Base-by-base conservation (phyloP, 1,140 invertebrate species). In the Drosophila pseudoananassae region DNA sequence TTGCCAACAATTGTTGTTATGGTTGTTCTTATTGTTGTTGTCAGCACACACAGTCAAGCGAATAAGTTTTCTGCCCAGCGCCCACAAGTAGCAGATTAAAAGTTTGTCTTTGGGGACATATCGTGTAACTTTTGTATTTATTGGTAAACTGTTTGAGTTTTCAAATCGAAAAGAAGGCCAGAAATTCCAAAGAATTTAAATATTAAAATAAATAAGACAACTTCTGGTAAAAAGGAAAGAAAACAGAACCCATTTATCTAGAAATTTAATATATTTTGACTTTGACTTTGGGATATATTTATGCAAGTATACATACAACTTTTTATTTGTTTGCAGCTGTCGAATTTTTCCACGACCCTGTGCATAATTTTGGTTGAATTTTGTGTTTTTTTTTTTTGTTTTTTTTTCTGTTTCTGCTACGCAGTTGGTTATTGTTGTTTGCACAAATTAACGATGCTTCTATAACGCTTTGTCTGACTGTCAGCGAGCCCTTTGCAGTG, bases 381-480 rank as follows among this genome's bases (percentile, higher is more conserved):
- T 50, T 47, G 9, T 43, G 45, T 14, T 12, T n/a, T 15, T 20
- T 36, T 40, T 49, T 50, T 52, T 10, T 12, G 23, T n/a, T 14
- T 8, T 10, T 15, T 14, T 36, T 40, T 2, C 55, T 45, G 27
- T 25, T n/a, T 8, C n/a, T 10, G 14, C 45, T 49, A 40, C 56
- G 61, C 57, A 59, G 55, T 51, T 63, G 61, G 59, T 63, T 63
- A 14, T 64, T 56, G 77, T 85, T 85, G 82, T 85, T 85, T 85
- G 81, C 81, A 87, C 81, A 85, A 85, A 87, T 85, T 85, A 85
- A 85, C 78, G 81, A 82, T 82, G 81, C 81, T 85, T 59, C 63
- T 74, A 63, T 76, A 69, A 58, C 71, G 60, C 43, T 76, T 54
- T 65, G 65, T 71, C 64, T 20, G 50, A 49, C 63, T 50, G 33